phyloP scores from a whole-genome alignment of 2,797 vertebrate genomes.

The Periparus ater region DNA sequence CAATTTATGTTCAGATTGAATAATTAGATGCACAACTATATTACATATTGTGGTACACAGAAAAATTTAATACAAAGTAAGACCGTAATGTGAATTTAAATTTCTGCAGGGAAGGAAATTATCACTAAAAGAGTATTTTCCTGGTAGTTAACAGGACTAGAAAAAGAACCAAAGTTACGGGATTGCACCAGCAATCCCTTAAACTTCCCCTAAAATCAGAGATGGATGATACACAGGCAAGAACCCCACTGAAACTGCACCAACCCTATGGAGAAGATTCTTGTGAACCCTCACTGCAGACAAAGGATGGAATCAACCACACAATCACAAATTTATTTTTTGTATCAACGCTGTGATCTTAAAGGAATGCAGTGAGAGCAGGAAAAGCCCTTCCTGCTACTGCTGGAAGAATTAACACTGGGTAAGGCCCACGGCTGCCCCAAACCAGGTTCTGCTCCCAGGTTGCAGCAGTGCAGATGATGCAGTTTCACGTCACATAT shows the following conservation, averaged over 20 bases:
- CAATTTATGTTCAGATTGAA: neutral
- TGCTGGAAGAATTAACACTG: neutral
- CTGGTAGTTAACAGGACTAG: neutral
- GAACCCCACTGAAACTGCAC: rapidly evolving
- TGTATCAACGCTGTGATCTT: neutral
- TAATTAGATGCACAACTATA: neutral
- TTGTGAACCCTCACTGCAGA: neutral
- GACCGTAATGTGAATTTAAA: neutral
- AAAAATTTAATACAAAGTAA: neutral
- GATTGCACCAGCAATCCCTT: neutral
- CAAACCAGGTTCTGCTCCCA: neutral
- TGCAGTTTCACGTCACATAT: neutral
- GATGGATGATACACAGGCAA: neutral
- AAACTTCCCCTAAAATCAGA: neutral
- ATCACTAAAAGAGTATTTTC: neutral
- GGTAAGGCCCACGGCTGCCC: neutral
- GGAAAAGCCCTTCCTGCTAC: neutral
- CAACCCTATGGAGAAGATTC: neutral
- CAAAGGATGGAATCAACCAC: neutral
- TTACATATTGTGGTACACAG: neutral
- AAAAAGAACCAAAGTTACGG: neutral
- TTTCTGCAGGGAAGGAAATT: neutral
- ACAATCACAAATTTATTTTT: neutral
- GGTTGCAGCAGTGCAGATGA: neutral
- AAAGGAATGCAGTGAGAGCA: neutral